A percentile compares a stretch with the other conserved stretches of the same genome.
Evolutionary conservation across 1,140 invertebrate genomes (phyloP).

Genomic region (Rhagoletis zephyria): DNA sequence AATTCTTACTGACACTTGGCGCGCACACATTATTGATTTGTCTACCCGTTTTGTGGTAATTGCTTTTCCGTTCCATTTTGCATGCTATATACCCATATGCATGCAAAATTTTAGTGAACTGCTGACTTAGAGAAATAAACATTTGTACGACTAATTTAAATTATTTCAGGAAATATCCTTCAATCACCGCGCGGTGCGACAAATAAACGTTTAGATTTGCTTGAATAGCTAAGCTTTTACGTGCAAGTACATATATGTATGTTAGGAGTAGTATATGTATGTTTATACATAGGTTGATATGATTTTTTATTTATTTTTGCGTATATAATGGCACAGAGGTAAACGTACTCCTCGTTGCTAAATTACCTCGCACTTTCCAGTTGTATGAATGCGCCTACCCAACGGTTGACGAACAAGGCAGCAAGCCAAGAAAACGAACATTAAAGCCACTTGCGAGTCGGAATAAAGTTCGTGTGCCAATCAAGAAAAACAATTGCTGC

Average conservation of each 20-base stretch:
- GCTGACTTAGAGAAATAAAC: not conserved
- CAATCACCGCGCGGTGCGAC: slow-evolving; percentile 3
- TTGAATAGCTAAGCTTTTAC: not conserved
- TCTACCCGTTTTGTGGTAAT: slow-evolving; percentile 16
- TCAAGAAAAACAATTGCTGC: slow-evolving; percentile 50
- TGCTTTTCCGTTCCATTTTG: not conserved
- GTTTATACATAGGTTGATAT: not conserved
- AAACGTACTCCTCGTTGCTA: slow-evolving; percentile 39
- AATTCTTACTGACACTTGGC: slow-evolving; percentile 25
- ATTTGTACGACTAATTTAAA: slow-evolving; percentile 6
- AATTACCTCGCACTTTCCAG: slow-evolving; percentile 36
- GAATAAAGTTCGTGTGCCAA: slow-evolving; percentile 36
- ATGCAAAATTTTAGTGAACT: not conserved
- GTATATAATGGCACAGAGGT: slow-evolving; percentile 9
- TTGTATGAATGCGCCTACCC: not conserved
- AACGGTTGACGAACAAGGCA: not conserved
- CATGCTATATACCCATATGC: not conserved
- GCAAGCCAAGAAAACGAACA: slow-evolving; percentile 46
- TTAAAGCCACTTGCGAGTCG: slow-evolving; percentile 48
- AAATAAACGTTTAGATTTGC: slow-evolving; percentile 28
- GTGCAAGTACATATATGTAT: not conserved
- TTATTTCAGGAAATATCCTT: slow-evolving; percentile 40
- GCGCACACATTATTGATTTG: slow-evolving; percentile 50
- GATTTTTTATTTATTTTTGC: not conserved
- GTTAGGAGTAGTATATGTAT: not conserved